Conservation (phyloP, 2,797 vertebrate genomes). For the Diglossa cyanea region DNA sequence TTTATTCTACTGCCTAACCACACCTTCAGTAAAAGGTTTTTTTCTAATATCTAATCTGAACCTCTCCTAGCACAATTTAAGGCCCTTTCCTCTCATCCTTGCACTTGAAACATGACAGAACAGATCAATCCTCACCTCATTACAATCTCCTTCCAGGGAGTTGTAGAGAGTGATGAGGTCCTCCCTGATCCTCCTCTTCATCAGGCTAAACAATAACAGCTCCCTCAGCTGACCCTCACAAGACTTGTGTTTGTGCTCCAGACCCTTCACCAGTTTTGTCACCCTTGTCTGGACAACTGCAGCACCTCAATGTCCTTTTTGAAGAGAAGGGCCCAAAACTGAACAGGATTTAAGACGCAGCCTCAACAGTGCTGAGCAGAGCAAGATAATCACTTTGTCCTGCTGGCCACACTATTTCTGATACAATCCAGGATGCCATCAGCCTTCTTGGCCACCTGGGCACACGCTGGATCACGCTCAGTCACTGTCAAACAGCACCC, state of each 20-base stretch:
- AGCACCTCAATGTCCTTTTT: neutral
- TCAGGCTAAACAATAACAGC: neutral
- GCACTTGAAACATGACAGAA: neutral
- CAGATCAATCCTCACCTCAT: neutral
- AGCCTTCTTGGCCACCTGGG: too few relatives aligned
- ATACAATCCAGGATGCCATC: neutral
- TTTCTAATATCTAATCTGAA: neutral
- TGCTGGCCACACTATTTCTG: neutral
- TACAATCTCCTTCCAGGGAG: neutral
- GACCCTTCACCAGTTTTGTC: neutral
- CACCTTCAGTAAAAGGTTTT: neutral
- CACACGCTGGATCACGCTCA: neutral
- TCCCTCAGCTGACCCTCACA: neutral
- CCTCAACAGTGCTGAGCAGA: neutral
- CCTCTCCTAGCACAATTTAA: neutral
- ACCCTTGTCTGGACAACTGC: neutral
- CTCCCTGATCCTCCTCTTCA: neutral
- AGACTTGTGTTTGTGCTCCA: neutral
- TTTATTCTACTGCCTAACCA: neutral
- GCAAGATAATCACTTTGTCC: neutral
- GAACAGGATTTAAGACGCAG: neutral
- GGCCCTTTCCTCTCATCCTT: neutral
- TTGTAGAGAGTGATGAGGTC: neutral
- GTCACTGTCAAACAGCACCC: neutral
- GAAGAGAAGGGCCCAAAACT: neutral